Conservation (phyloP, 2,113 vertebrate genomes). For the Plestiodon gilberti region DNA sequence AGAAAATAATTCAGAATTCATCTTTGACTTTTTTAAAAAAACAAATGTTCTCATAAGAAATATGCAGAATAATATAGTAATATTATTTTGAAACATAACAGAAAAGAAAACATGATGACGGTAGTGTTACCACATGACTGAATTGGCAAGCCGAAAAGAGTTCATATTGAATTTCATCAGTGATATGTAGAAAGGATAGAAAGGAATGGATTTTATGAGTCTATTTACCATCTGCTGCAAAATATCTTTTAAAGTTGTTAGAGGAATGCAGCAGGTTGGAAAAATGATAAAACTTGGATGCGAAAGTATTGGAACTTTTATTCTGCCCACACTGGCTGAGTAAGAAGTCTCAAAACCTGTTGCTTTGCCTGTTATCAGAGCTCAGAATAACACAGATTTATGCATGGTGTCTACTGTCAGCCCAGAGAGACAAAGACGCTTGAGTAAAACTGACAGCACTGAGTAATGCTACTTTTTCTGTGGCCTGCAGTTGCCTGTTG, state of each 20-base stretch:
- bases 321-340: conserved; percentile 3
- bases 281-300: conserved; percentile 1
- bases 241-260: background rate
- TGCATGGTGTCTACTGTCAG: background rate
- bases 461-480: background rate
- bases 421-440: background rate
- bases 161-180: background rate
- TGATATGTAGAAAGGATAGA: background rate
- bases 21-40: no score
- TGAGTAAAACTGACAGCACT: conserved; percentile 3
- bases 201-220: background rate
- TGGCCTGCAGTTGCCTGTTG: background rate
- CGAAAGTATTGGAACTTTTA: background rate
- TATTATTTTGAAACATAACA: background rate
- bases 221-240: conserved; percentile 3
- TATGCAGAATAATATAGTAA: background rate
- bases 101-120: background rate
- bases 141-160: background rate
- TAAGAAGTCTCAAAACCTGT: conserved; percentile 9
- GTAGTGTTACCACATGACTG: background rate
- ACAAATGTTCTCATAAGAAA: no score
- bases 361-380: conserved; percentile 1
- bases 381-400: background rate
- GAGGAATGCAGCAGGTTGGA: background rate
- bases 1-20: no score